Base-by-base conservation (phyloP, 92 coral and sea anemone genomes). In the Ricordea florida region DNA sequence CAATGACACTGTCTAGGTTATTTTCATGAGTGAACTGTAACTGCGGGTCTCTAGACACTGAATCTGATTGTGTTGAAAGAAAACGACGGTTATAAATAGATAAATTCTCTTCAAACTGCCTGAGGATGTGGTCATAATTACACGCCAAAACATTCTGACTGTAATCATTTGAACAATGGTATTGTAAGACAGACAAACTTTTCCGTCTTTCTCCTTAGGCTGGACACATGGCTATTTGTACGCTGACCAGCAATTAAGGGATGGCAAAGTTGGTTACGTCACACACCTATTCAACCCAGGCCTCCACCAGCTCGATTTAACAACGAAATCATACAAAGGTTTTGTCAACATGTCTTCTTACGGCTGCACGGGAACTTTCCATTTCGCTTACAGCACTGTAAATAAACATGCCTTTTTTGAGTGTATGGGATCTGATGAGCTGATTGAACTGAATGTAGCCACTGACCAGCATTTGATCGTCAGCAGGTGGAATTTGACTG, bases 201-300 rank as follows among this genome's bases (percentile, higher is more conserved):
- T n/a, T n/a, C 18, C 15, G 52, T 11, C 16, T 22, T 1, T 13
- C 13, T 33, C 7, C 3, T 2, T 47, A 81, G 87, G 87, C 6
- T 81, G 58, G 59, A 62, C 87, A 18, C 87, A 56, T 25, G 83
- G 88, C 37, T 73, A 30, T 56, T 74, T 82, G 88, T 26, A 31
- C 44, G 83, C 88, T 31, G 16, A 82, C 69, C 16, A 56, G 29
- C 17, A 75, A 33, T 14, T 82, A 27, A 30, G 29, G n/a, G 44
- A 74, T 11, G 88, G 88, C 22, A 62, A 74, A 9, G 28, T 68
- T 6, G 83, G 66, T 2, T 82, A 53, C 51, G 83, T 82, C 10
- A 82, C 83, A 11, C 88, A 82, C 62, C 5, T 82, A 30, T 53
- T 2, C 21, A 58, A 82, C 78, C 88, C 83, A 41, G 88, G 83